Conservation (phyloP, 2,113 vertebrate genomes). For the Poicephalus gulielmi region DNA sequence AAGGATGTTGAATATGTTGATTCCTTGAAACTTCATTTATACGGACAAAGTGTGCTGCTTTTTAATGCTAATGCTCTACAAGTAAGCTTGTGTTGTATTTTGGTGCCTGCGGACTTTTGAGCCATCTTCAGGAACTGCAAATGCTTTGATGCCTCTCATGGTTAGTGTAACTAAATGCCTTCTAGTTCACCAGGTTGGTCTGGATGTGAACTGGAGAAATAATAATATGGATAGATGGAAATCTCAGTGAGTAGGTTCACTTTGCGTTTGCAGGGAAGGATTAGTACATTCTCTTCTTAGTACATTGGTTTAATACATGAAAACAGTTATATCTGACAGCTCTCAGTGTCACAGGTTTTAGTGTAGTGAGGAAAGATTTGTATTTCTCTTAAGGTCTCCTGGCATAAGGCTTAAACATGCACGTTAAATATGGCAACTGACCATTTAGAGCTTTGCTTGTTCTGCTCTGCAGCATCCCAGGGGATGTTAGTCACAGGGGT, state of each 20-base stretch:
- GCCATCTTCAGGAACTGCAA: not conserved
- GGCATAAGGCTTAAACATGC: not conserved
- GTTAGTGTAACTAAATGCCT: not conserved
- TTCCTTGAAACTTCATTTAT: not conserved
- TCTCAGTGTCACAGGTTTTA: not conserved
- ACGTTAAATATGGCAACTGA: not conserved
- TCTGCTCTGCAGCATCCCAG: constrained; percentile 26
- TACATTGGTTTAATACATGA: not conserved
- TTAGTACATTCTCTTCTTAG: not conserved
- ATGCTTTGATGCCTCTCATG: not conserved
- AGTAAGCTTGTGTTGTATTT: not conserved
- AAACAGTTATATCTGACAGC: not conserved
- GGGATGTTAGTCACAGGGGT: constrained; percentile 54
- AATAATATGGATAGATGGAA: not conserved
- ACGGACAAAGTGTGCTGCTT: not conserved
- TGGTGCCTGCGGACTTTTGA: not conserved
- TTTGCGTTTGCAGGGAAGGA: not conserved
- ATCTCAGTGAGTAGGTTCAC: not conserved
- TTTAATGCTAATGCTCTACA: not conserved
- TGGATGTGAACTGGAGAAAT: not conserved
- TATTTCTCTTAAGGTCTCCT: not conserved
- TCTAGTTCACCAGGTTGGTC: not conserved
- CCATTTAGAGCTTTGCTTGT: not conserved
- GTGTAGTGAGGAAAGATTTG: not conserved
- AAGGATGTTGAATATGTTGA: not conserved